These are phyloP conservation scores for Barypeithes pellucidus DNA, from an alignment of 2,888 invertebrate species.

Conservation along the genomic window DNA sequence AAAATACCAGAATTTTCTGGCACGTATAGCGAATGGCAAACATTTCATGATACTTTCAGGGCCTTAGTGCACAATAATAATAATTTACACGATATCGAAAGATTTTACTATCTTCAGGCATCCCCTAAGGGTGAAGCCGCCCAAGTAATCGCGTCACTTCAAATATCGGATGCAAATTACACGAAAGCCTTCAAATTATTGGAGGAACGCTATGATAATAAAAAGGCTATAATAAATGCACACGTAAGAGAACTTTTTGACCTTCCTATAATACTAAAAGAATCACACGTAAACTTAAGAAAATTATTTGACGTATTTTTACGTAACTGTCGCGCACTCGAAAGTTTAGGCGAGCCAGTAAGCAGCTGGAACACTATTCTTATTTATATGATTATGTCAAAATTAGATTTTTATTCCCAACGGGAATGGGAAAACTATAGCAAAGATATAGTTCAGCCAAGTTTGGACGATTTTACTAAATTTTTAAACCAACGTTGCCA, in stretches of 20 bases:
- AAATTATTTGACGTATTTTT: constrained; percentile 9
- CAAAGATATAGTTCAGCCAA: constrained; percentile 5
- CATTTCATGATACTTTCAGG: no score
- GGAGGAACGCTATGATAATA: neutral
- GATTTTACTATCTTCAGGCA: constrained; percentile 1
- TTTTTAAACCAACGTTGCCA: constrained; percentile 30
- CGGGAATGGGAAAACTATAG: constrained; percentile 19
- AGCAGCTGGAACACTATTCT: constrained; percentile 20
- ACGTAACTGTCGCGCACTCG: constrained; percentile 7
- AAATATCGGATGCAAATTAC: neutral
- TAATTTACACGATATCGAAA: no score
- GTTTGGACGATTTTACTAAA: constrained; percentile 5
- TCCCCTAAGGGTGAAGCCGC: constrained; percentile 3
- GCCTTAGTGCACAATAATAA: no score
- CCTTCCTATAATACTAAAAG: neutral
- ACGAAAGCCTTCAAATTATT: constrained; percentile 2
- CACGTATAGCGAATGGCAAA: no score
- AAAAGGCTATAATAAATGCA: no score
- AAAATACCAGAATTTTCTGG: no score
- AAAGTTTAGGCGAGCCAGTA: constrained; percentile 10
- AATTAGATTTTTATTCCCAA: constrained; percentile 15
- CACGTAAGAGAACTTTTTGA: constrained; percentile 1
- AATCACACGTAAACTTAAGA: neutral
- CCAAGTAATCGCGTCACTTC: neutral
- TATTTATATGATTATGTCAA: constrained; percentile 16